Percentiles rank a stretch among this genome's conserved stretches.
phyloP scores from a whole-genome alignment of 2,113 vertebrate genomes.

The Variabilichromis moorii region DNA sequence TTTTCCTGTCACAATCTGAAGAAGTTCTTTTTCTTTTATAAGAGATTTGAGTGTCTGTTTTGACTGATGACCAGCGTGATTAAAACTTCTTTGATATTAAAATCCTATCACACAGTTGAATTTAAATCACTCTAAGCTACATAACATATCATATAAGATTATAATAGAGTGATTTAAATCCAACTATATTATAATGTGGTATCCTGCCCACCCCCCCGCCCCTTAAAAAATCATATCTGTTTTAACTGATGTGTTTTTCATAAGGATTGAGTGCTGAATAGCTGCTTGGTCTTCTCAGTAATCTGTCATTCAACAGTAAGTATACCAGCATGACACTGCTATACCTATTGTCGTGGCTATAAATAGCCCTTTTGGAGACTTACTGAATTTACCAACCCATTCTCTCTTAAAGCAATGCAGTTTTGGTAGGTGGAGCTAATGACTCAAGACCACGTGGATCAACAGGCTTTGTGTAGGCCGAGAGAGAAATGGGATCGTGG shows the following conservation, averaged over 20 bases:
- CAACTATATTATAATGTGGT: neutral
- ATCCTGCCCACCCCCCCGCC: neutral
- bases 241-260: neutral
- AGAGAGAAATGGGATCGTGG: neutral
- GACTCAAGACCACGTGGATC: constrained; percentile 45
- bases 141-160: neutral
- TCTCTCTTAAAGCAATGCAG: constrained; percentile 1
- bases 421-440: constrained; percentile 21
- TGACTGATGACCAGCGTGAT: neutral
- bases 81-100: neutral
- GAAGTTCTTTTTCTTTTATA: neutral
- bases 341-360: neutral
- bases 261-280: neutral
- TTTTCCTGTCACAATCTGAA: neutral
- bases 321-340: neutral
- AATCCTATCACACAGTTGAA: neutral
- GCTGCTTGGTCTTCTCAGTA: neutral
- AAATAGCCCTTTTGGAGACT: constrained; percentile 7
- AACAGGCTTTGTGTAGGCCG: neutral
- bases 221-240: neutral
- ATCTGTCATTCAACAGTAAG: neutral
- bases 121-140: neutral
- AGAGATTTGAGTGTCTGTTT: neutral
- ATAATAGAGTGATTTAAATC: neutral
- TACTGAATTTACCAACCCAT: neutral